Conservation (phyloP, 2,888 invertebrate species). For the Megaustenia siamemsis region DNA sequence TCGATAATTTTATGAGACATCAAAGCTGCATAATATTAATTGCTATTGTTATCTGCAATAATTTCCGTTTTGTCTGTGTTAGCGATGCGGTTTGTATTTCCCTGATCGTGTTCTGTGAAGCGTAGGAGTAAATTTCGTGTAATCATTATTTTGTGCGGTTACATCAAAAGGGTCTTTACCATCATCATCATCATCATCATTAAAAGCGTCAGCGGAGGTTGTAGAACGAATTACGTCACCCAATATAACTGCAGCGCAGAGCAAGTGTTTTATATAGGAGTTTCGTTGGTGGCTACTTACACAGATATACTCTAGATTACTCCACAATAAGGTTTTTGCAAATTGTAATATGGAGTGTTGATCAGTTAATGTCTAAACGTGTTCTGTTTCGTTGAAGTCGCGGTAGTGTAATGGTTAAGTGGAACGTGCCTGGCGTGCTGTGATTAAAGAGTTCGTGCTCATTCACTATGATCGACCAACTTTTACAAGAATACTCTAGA, state of each 20-base stretch:
- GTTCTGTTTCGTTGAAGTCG: too few species aligned
- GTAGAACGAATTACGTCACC: background rate
- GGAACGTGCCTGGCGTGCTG: too few species aligned
- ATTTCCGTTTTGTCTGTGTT: background rate
- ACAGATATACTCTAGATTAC: too few species aligned
- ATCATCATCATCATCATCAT: background rate
- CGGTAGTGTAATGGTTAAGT: too few species aligned
- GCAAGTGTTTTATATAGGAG: background rate
- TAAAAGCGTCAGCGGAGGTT: background rate
- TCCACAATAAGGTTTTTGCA: too few species aligned
- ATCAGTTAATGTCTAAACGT: too few species aligned
- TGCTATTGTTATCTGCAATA: background rate
- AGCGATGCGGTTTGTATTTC: background rate
- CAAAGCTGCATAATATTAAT: background rate
- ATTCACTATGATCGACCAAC: too few species aligned
- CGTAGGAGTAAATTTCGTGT: background rate
- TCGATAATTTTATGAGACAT: background rate
- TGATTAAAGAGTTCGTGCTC: too few species aligned
- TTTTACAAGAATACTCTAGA: too few species aligned
- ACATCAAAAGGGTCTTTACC: background rate
- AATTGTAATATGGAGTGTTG: too few species aligned
- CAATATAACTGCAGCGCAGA: background rate
- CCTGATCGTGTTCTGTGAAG: background rate
- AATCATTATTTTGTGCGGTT: background rate
- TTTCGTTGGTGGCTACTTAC: too few species aligned